Evolutionary conservation across 2,888 invertebrate genomes (phyloP).

Genomic region (Eumerus sabulonum): DNA sequence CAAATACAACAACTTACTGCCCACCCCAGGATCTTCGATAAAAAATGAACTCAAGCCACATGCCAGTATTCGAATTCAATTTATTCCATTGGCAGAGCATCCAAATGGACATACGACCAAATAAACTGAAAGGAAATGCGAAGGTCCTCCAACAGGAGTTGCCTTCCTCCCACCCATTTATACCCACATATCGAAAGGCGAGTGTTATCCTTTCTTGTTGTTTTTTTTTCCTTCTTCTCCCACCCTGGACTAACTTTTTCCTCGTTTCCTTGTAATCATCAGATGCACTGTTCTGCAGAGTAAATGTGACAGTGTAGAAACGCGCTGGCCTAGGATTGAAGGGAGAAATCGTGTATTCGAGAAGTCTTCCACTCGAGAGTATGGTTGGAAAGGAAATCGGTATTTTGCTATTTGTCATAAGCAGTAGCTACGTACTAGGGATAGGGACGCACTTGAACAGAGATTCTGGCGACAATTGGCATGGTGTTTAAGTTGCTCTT

Average conservation of each 20-base stretch:
- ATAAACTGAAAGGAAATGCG: constrained; percentile 56
- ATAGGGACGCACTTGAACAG: constrained; percentile 21
- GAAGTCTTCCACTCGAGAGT: constrained; percentile 58
- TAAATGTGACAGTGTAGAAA: constrained; percentile 35
- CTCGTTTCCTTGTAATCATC: constrained; percentile 21
- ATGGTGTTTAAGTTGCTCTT: constrained; percentile 42
- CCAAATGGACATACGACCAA: constrained; percentile 40
- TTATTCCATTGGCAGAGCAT: constrained; percentile 28
- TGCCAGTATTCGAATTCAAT: constrained; percentile 46
- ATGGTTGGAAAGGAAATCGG: constrained; percentile 66
- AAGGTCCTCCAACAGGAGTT: constrained; percentile 32
- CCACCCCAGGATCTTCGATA: constrained; percentile 33
- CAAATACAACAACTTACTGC: constrained; percentile 50
- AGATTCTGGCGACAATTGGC: constrained; percentile 43
- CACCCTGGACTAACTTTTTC: too few species aligned
- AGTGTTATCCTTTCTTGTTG: constrained; percentile 8
- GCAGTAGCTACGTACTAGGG: constrained; percentile 58
- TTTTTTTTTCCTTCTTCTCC: constrained; percentile 6
- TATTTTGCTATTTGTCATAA: constrained; percentile 67
- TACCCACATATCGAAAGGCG: constrained; percentile 22
- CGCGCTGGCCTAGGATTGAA: constrained; percentile 26
- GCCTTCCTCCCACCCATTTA: constrained; percentile 39
- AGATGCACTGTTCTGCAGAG: constrained; percentile 53
- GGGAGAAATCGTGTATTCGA: constrained; percentile 50
- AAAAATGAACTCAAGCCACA: constrained; percentile 42